Conservation (phyloP, 2,797 vertebrate species). For the Oreortyx pictus region DNA sequence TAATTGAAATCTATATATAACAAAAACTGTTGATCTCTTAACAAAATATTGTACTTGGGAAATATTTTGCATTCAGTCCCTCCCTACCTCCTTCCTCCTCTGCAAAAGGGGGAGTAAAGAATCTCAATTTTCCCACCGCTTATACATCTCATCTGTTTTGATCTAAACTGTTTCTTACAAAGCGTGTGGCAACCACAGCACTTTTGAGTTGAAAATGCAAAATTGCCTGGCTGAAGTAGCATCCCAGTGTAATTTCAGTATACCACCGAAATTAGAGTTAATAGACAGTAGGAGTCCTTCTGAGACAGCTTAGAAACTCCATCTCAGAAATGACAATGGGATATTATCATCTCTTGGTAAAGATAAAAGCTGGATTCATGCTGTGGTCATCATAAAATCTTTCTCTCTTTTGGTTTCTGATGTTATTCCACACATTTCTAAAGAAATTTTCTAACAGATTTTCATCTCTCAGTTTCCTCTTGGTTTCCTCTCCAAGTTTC, state of each 20-base stretch:
- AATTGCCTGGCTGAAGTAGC: neutral
- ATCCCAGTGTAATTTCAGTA: neutral
- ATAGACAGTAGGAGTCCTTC: neutral
- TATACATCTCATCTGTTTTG: neutral
- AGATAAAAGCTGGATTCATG: conserved; percentile 9
- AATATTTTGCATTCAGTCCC: neutral
- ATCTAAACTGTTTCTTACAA: neutral
- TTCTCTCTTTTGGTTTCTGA: conserved; percentile 9
- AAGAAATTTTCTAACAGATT: neutral
- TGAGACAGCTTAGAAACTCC: neutral
- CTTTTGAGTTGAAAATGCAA: neutral
- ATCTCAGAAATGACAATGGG: neutral
- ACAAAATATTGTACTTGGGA: neutral
- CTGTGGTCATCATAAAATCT: neutral
- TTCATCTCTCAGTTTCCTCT: neutral
- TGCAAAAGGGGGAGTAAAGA: neutral
- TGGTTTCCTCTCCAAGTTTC: neutral
- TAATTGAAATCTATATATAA: neutral
- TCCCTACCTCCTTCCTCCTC: neutral
- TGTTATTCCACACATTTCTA: neutral
- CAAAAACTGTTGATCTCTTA: neutral
- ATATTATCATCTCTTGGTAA: neutral
- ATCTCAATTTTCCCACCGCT: neutral
- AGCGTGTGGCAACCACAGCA: neutral
- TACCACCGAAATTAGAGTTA: neutral